Evolutionary conservation across 2,113 vertebrate genomes (phyloP), one percentile per base, ranked within the genome.

Genomic region (Sinocyclocheilus grahami): DNA sequence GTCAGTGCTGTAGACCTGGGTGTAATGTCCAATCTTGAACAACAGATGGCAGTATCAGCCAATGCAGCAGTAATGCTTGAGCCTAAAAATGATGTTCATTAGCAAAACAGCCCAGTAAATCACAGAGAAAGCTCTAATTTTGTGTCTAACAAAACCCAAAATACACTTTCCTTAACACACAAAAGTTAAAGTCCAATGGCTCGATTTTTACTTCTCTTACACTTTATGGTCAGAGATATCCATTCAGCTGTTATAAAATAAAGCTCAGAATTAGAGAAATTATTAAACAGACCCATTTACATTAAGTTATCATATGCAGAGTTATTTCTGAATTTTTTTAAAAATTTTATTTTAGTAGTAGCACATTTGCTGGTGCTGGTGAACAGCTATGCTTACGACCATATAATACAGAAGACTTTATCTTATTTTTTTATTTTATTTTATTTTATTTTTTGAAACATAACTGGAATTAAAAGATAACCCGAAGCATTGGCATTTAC

Each of bases 41-140:
- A 87, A 82, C 81, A 89, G 88, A 87, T 87, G 88, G 83, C 86
- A 83, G 83, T 87, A 74, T 87, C 86, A 72, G n/a, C 86, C 65
- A 85, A 76, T 7, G 30, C 6, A 83, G 24, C 48, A 22, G 37
- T 60, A 18, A 6, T 3, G 4, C 24, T 53, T 24, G 6, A 63
- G 60, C 1, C 14, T 62, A 65, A 76, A 63, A 80, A 63, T 18
- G 16, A 75, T 48, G 39, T 58, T 58, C 5, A 42, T 53, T 42
- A 55, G 33, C 5, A 77, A 79, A 81, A 75, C 46, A 42, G 27
- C 13, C 24, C 4, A 85, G 30, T 13, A 22, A 37, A 80, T 71
- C n/a, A 69, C 8, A 69, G 14, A 48, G 8, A 63, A 71, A 78
- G 18, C 7, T 76, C 42, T 12, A 62, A 51, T 39, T 63, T 39